Evolutionary conservation across 2,113 vertebrate species (phyloP).

Genomic region (Cyprinus carpio): DNA sequence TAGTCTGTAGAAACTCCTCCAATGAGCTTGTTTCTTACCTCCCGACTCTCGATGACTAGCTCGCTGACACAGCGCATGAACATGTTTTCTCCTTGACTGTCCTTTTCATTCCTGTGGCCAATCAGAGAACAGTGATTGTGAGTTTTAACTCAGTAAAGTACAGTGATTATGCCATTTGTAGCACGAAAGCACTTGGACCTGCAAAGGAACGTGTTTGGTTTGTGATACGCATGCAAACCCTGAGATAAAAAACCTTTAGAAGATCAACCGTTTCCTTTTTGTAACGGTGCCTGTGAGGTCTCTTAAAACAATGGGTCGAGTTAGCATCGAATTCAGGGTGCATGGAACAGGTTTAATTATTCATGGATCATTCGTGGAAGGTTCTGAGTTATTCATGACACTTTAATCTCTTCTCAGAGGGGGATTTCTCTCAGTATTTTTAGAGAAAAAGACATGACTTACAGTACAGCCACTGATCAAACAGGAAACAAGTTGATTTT

Average conservation of each 20-base stretch:
- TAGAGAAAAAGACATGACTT: slow-evolving; percentile 29
- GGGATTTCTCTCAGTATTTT: slow-evolving; percentile 8
- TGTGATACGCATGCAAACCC: not conserved
- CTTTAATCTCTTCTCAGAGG: slow-evolving; percentile 50
- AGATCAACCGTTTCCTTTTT: slow-evolving; percentile 20
- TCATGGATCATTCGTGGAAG: slow-evolving; percentile 32
- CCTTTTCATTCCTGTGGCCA: slow-evolving; percentile 87
- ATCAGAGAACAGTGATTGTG: not conserved
- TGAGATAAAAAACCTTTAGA: slow-evolving; percentile 6
- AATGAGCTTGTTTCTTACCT: slow-evolving; percentile 76
- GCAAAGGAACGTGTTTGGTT: not conserved
- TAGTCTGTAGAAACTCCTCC: not conserved
- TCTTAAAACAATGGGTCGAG: slow-evolving; percentile 2
- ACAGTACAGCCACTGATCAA: slow-evolving; percentile 22
- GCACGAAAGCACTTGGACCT: not conserved
- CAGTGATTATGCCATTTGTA: not conserved
- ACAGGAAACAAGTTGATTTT: slow-evolving; percentile 6
- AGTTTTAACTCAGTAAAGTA: not conserved
- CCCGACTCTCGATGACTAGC: slow-evolving; percentile 94
- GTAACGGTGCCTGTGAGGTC: not conserved
- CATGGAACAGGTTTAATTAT: slow-evolving; percentile 46
- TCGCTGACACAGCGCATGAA: slow-evolving; percentile 95
- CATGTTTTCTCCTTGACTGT: slow-evolving; percentile 97
- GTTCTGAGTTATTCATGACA: slow-evolving; percentile 42
- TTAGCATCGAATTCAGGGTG: not conserved